Evolutionary conservation across 2,797 vertebrate genomes (phyloP).

Genomic region (Hippocampus kuda): DNA sequence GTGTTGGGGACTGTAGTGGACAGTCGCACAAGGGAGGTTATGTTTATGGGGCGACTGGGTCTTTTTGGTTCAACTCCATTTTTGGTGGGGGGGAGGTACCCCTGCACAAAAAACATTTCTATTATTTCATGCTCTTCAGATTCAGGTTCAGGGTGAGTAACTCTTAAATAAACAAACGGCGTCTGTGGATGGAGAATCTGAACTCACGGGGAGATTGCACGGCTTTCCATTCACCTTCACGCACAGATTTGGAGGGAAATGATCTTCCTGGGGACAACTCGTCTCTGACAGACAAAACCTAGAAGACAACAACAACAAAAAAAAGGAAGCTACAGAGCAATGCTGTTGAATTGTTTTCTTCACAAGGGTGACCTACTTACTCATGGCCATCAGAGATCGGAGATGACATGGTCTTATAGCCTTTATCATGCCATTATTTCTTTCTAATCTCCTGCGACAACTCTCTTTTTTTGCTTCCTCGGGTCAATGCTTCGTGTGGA

Average conservation of each 20-base stretch:
- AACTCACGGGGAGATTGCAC: slow-evolving; percentile 90
- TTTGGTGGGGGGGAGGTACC: slow-evolving; percentile 99
- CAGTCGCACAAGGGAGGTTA: slow-evolving; percentile 91
- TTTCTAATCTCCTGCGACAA: no score
- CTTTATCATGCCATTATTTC: no score
- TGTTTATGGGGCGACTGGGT: slow-evolving; percentile 96
- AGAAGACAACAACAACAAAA: slow-evolving; percentile 10
- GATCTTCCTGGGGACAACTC: slow-evolving; percentile 96
- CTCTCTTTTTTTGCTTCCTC: no score
- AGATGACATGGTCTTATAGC: no score
- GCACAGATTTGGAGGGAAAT: slow-evolving; percentile 91
- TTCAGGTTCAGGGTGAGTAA: neutral
- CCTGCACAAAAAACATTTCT: slow-evolving; percentile 58
- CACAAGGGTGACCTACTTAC: neutral
- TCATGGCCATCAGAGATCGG: no score
- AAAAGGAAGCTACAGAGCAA: slow-evolving; percentile 3
- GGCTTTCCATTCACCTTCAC: slow-evolving; percentile 95
- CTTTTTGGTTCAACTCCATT: slow-evolving; percentile 99
- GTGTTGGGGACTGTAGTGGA: slow-evolving; percentile 98
- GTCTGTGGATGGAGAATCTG: neutral
- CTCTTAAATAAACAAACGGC: neutral
- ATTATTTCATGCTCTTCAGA: neutral
- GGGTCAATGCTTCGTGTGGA: no score
- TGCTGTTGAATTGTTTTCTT: neutral
- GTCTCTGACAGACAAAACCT: slow-evolving; percentile 99